These are phyloP conservation scores for Nymphalis c-album DNA, from an alignment of 2,888 invertebrate species.

Conservation along the genomic window DNA sequence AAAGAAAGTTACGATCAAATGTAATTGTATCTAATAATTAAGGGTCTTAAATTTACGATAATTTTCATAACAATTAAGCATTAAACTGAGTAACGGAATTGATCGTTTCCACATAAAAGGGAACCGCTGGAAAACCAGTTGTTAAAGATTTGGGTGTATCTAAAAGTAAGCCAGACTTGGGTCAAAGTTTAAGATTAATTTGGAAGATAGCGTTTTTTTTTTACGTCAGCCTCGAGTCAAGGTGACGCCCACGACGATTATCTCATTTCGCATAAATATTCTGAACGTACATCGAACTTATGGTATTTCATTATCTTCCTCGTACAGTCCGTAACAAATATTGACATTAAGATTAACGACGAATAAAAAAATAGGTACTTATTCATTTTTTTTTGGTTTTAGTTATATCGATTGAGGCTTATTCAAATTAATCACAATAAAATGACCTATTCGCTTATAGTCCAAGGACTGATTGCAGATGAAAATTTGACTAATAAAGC, in stretches of 20 bases:
- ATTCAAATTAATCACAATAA: too few relatives aligned
- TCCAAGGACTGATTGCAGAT: too few relatives aligned
- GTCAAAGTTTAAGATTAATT: slow-evolving; percentile 40
- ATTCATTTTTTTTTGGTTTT: too few relatives aligned
- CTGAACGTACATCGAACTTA: slow-evolving; percentile 18
- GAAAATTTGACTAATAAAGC: too few relatives aligned
- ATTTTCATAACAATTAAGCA: too few relatives aligned
- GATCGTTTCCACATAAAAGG: slow-evolving; percentile 11
- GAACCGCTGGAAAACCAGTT: slow-evolving; percentile 26
- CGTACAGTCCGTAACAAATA: not conserved
- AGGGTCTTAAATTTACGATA: not conserved
- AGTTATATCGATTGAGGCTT: too few relatives aligned
- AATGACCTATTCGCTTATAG: too few relatives aligned
- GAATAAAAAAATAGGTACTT: too few relatives aligned
- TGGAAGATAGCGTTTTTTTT: slow-evolving; percentile 40
- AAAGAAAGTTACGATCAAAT: slow-evolving; percentile 12
- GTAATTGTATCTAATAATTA: not conserved
- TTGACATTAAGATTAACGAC: too few relatives aligned
- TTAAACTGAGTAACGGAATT: slow-evolving; percentile 2
- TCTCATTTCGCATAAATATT: slow-evolving; percentile 34
- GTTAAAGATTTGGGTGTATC: slow-evolving; percentile 30
- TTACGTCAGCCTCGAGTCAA: slow-evolving; percentile 36
- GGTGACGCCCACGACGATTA: slow-evolving; percentile 45
- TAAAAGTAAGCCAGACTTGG: slow-evolving; percentile 32
- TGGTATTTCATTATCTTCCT: slow-evolving; percentile 23